phyloP scores from a whole-genome alignment of 2,797 vertebrate genomes.

The Telmatherina bonti region DNA sequence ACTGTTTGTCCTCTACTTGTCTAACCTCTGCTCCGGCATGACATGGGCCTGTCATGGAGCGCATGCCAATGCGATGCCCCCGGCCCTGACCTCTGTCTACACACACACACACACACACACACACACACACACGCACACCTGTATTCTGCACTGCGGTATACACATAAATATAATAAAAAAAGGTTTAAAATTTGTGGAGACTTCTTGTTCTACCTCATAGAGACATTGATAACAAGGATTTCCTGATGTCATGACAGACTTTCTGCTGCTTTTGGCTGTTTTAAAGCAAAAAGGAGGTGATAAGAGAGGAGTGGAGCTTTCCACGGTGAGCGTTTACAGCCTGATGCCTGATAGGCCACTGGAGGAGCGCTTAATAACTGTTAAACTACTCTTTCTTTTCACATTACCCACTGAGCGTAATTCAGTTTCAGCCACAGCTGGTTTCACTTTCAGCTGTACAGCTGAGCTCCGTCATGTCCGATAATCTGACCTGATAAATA shows the following conservation, averaged over 20 bases:
- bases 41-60: slow-evolving; percentile 73
- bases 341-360: slow-evolving; percentile 40
- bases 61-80: slow-evolving; percentile 77
- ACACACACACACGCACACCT: too few relatives aligned
- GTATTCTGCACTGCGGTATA: slow-evolving; percentile 1
- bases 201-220: slow-evolving; percentile 25
- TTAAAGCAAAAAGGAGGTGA: background rate
- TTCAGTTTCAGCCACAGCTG: slow-evolving; percentile 85
- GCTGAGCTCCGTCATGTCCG: slow-evolving; percentile 80
- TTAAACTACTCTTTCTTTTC: slow-evolving; percentile 83
- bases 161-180: background rate
- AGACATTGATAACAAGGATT: too few relatives aligned
- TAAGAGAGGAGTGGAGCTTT: too few relatives aligned
- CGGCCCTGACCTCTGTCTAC: slow-evolving; percentile 70
- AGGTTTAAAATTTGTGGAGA: slow-evolving; percentile 6
- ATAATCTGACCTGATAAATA: slow-evolving; percentile 85
- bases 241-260: background rate
- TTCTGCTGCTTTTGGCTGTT: background rate
- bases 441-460: slow-evolving; percentile 84
- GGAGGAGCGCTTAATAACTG: slow-evolving; percentile 75
- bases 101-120: too few relatives aligned
- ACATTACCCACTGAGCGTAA: slow-evolving; percentile 79
- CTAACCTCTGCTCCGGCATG: slow-evolving; percentile 76
- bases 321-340: slow-evolving; percentile 1
- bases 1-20: slow-evolving; percentile 71